Conservation (phyloP, 2,113 vertebrate species). For the Phocoena phocoena region DNA sequence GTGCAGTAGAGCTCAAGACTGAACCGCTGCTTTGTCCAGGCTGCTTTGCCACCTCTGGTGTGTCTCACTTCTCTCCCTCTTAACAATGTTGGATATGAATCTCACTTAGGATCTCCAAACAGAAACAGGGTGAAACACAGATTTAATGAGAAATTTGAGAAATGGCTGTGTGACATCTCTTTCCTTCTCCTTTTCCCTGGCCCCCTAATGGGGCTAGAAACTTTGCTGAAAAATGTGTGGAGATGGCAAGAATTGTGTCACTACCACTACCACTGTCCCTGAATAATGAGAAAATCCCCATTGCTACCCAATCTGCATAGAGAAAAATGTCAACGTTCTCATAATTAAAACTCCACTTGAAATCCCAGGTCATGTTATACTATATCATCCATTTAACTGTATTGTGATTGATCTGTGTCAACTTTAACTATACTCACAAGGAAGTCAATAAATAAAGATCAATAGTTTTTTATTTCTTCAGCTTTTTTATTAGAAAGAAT, state of each 20-base stretch:
- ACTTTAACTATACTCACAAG: constrained; percentile 94
- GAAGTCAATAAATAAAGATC: constrained; percentile 95
- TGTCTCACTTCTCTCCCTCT: background rate
- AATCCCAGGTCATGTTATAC: constrained; percentile 81
- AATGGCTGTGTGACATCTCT: background rate
- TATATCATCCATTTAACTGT: constrained; percentile 94
- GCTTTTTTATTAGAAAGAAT: constrained; percentile 92
- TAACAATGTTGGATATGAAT: background rate
- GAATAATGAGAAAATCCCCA: background rate
- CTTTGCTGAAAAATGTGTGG: background rate
- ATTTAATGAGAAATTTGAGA: constrained; percentile 22
- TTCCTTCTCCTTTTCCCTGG: background rate
- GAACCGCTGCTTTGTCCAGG: background rate
- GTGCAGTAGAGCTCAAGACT: background rate
- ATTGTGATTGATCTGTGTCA: constrained; percentile 98
- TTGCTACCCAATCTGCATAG: background rate
- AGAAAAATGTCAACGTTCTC: constrained; percentile 64
- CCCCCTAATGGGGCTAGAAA: background rate
- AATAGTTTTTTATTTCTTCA: constrained; percentile 93
- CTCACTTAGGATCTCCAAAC: background rate
- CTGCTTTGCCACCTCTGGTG: background rate
- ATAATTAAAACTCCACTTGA: constrained; percentile 83
- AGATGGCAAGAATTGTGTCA: background rate
- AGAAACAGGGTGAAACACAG: background rate
- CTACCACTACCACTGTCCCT: background rate